A percentile compares a stretch with the other conserved stretches of the same genome.
Conservation (phyloP, 1,140 invertebrate genomes). For the Sminthurinus signatus region DNA sequence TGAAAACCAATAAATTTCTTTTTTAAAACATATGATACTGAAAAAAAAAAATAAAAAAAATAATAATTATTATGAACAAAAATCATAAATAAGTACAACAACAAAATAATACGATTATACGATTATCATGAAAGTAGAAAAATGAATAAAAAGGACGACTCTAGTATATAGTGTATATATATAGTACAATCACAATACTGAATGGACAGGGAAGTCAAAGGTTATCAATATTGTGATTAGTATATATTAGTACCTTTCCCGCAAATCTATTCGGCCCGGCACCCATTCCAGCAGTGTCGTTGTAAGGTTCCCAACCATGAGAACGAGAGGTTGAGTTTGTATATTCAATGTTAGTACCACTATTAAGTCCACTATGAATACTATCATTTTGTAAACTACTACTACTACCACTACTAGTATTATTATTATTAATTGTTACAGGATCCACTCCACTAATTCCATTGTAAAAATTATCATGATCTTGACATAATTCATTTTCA, state of each 20-base stretch:
- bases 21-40: too few species aligned
- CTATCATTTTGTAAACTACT: background rate
- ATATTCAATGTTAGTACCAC: too few species aligned
- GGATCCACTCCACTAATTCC: too few species aligned
- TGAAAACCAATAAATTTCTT: too few species aligned
- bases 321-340: background rate
- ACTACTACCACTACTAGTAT: conserved; percentile 3
- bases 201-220: background rate
- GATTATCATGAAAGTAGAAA: too few species aligned
- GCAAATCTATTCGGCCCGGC: conserved; percentile 1
- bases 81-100: too few species aligned
- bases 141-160: too few species aligned
- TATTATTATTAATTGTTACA: too few species aligned
- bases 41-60: too few species aligned
- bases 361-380: background rate
- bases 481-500: conserved; percentile 25
- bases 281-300: background rate
- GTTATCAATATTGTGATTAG: background rate
- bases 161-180: too few species aligned
- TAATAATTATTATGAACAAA: too few species aligned
- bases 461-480: conserved; percentile 26
- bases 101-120: too few species aligned
- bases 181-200: background rate
- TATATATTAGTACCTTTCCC: conserved; percentile 2
- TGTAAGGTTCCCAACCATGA: background rate